A percentile compares a stretch with the other conserved stretches of the same genome.
These are phyloP conservation scores for Hystrix cristata DNA, from an alignment of 2,113 vertebrate species.

Conservation along the genomic window DNA sequence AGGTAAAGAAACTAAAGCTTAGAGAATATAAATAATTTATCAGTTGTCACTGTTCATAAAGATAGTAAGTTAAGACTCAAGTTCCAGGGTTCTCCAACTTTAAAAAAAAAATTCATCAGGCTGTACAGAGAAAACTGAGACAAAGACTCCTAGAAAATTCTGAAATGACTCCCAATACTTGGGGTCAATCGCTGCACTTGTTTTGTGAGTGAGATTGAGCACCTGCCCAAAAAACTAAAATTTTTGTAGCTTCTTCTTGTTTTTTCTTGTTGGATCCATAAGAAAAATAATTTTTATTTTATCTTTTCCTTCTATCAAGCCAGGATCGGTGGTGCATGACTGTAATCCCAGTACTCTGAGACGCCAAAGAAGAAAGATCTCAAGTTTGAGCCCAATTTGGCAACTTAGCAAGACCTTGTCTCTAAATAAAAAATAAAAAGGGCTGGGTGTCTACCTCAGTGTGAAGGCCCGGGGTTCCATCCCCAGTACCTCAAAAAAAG, in stretches of 20 bases:
- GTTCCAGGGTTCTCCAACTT: not conserved
- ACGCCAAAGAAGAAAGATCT: not conserved
- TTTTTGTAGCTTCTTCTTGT: not conserved
- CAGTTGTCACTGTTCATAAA: not conserved
- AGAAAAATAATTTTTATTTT: constrained; percentile 14
- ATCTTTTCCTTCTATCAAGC: not conserved
- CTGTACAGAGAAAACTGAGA: not conserved
- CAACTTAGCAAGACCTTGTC: not conserved
- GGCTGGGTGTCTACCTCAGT: not conserved
- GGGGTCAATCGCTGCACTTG: not conserved
- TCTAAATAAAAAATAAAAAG: not conserved
- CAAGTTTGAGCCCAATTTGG: not conserved
- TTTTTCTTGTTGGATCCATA: not conserved
- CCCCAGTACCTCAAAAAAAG: not conserved
- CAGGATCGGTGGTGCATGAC: too few relatives aligned
- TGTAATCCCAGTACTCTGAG: too few relatives aligned
- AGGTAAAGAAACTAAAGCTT: not conserved
- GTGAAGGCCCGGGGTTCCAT: not conserved
- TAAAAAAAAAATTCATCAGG: not conserved
- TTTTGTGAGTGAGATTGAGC: not conserved
- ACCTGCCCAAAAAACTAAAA: constrained; percentile 1
- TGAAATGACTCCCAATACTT: not conserved
- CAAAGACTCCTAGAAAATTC: not conserved
- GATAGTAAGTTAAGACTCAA: not conserved
- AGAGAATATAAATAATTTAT: not conserved